Percentiles rank a stretch among this genome's conserved stretches.
Evolutionary conservation across 2,113 vertebrate species (phyloP).

Genomic region (Cercopithecus mona): DNA sequence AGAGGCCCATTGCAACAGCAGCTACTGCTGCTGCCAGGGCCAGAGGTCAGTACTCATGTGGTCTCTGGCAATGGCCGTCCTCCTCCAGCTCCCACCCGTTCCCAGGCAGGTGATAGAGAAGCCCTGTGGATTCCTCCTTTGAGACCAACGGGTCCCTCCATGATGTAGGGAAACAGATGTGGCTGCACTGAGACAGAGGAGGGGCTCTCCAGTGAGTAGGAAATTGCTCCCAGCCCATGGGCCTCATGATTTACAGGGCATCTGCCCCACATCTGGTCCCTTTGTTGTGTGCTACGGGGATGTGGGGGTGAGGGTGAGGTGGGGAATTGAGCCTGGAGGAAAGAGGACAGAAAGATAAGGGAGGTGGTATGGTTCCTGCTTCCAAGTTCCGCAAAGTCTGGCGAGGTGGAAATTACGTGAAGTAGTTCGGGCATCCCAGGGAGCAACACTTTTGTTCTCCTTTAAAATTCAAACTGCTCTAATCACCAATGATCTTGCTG

Average conservation of each 20-base stretch:
- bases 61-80: not conserved
- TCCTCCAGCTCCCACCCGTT: not conserved
- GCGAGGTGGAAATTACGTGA: not conserved
- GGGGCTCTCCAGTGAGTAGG: not conserved
- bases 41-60: not conserved
- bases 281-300: not conserved
- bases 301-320: too few relatives aligned
- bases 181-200: not conserved
- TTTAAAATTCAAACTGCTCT: not conserved
- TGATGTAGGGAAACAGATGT: not conserved
- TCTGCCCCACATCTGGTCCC: not conserved
- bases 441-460: not conserved
- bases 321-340: not conserved
- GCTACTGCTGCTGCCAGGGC: not conserved
- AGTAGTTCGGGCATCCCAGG: not conserved
- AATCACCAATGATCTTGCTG: not conserved
- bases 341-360: not conserved
- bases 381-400: not conserved
- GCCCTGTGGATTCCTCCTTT: not conserved
- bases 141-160: not conserved
- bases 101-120: slow-evolving; percentile 36
- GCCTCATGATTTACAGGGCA: not conserved
- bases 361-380: not conserved
- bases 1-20: not conserved
- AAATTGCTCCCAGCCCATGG: not conserved